phyloP scores from a whole-genome alignment of 2,113 vertebrate species.

The Pleuronectes platessa region DNA sequence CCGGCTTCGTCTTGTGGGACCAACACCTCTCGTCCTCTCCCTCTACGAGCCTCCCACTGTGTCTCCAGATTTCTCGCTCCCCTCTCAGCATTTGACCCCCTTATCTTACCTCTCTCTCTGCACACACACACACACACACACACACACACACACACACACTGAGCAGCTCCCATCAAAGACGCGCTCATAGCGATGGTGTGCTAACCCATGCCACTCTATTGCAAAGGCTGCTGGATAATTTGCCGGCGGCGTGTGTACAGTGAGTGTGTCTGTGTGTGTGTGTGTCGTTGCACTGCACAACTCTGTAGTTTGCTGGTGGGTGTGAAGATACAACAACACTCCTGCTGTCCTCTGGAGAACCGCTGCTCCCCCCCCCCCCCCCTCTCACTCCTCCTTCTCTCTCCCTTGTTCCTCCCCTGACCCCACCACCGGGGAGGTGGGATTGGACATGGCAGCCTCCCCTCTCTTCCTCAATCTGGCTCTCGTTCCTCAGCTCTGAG shows the following conservation, averaged over 20 bases:
- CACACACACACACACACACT: constrained; percentile 37
- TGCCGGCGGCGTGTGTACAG: constrained; percentile 43
- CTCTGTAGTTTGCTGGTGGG: constrained; percentile 48
- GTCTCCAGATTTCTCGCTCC: constrained; percentile 59
- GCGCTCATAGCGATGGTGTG: constrained; percentile 70
- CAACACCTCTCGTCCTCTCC: constrained; percentile 44
- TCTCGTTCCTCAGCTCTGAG: constrained; percentile 54
- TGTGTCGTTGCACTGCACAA: constrained; percentile 31
- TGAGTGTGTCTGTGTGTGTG: constrained; percentile 20
- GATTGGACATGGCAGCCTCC: constrained; percentile 59
- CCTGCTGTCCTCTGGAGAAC: constrained; percentile 42
- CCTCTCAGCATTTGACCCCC: constrained; percentile 59
- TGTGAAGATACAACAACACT: constrained; percentile 52
- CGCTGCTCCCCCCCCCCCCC: background rate
- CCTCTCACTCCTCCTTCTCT: constrained; percentile 13
- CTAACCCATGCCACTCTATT: constrained; percentile 76
- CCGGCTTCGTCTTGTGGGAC: constrained; percentile 57
- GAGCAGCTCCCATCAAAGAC: constrained; percentile 76
- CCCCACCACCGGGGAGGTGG: constrained; percentile 51
- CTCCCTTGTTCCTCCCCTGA: constrained; percentile 34
- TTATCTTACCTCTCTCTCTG: constrained; percentile 43
- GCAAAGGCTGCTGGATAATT: constrained; percentile 64
- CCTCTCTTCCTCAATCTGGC: constrained; percentile 42
- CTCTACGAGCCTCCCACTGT: constrained; percentile 54
- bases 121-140: constrained; percentile 47